Conservation (phyloP, 1,140 invertebrate genomes). For the Bombus pascuorum region DNA sequence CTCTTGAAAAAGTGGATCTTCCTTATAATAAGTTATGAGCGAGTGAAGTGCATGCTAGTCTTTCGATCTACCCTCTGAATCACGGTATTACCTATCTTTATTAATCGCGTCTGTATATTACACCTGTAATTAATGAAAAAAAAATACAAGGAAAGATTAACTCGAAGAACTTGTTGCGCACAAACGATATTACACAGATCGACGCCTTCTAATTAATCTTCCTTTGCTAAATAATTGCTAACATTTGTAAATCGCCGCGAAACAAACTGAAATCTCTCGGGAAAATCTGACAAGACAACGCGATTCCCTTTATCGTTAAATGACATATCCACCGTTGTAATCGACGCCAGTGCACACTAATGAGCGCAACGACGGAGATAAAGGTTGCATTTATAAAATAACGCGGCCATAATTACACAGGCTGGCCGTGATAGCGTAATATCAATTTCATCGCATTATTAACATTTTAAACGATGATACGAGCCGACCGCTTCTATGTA, state of each 20-base stretch:
- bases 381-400: constrained; percentile 1
- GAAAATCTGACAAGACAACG: neutral
- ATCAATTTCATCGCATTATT: constrained; percentile 8
- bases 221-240: neutral
- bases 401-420: neutral
- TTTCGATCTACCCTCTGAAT: neutral
- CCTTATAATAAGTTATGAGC: neutral
- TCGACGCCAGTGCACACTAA: neutral
- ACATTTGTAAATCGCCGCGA: neutral
- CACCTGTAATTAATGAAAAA: neutral
- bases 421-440: neutral
- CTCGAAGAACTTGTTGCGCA: neutral
- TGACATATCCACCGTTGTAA: neutral
- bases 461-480: constrained; percentile 10
- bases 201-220: neutral
- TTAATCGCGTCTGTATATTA: no score
- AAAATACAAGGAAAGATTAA: neutral
- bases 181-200: neutral
- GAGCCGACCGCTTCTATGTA: no score
- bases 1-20: neutral
- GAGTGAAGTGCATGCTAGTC: neutral
- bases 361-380: neutral
- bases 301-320: neutral
- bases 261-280: neutral
- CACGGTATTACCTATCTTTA: no score